Evolutionary conservation across 2,888 invertebrate genomes (phyloP).

Genomic region (Dynastes hyllus): DNA sequence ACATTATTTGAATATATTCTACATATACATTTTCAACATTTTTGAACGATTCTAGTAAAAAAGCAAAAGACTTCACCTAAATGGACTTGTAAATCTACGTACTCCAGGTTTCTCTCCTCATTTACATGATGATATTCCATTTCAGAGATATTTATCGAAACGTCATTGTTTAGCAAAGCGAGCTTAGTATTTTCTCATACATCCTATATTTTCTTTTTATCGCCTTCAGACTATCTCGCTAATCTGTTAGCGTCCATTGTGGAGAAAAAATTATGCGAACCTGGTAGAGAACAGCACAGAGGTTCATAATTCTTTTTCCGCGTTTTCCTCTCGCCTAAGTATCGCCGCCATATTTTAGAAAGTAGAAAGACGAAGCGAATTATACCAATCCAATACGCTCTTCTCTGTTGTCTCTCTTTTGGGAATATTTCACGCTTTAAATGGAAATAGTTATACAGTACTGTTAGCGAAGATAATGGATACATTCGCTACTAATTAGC

Average conservation of each 20-base stretch:
- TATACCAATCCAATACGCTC: background rate
- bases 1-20: no score
- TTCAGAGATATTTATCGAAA: background rate
- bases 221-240: background rate
- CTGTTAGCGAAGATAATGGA: constrained; percentile 23
- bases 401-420: background rate
- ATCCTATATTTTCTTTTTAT: background rate
- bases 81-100: no score
- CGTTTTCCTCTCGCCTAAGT: background rate
- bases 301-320: constrained; percentile 15
- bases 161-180: background rate
- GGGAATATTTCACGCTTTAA: constrained; percentile 21
- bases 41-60: no score
- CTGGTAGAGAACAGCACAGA: background rate
- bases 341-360: constrained; percentile 14
- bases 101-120: background rate
- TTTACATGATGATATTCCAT: background rate
- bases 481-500: constrained; percentile 25
- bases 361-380: background rate
- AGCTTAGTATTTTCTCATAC: constrained; percentile 11
- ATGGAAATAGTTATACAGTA: constrained; percentile 10
- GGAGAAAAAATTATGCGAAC: background rate
- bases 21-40: no score
- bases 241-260: constrained; percentile 7
- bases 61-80: no score